A percentile compares a stretch with the other conserved stretches of the same genome.
phyloP scores from a whole-genome alignment of 2,797 vertebrate genomes.

The Alosa sapidissima region DNA sequence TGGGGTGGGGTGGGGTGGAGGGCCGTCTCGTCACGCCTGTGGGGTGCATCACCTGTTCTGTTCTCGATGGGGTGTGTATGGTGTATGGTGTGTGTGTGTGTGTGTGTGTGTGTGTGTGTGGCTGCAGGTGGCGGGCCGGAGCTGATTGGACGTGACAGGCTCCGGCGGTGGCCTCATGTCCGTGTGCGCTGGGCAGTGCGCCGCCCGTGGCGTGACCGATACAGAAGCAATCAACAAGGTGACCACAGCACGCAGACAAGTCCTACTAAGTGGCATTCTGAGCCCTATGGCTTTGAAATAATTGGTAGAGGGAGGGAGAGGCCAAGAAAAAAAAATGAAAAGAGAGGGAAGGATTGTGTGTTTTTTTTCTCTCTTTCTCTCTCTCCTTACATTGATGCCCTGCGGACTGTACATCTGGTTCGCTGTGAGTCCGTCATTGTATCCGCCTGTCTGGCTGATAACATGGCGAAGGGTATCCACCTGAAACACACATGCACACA shows the following conservation, averaged over 20 bases:
- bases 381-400: constrained; percentile 94
- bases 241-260: constrained; percentile 82
- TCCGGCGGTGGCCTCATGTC: constrained; percentile 72
- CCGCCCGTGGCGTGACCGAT: constrained; percentile 77
- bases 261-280: constrained; percentile 84
- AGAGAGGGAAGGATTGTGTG: constrained; percentile 37
- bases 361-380: constrained; percentile 19
- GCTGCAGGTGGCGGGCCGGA: constrained; percentile 84
- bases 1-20: constrained; percentile 54
- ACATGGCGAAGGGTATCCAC: constrained; percentile 99
- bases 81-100: constrained; percentile 43
- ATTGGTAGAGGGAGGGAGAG: constrained; percentile 80
- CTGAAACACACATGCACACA: constrained; percentile 73
- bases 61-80: constrained; percentile 54
- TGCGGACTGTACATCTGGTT: constrained; percentile 99
- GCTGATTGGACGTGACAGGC: constrained; percentile 86
- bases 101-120: constrained; percentile 52
- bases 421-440: constrained; percentile 98
- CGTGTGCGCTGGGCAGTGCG: constrained; percentile 63
- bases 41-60: constrained; percentile 85
- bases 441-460: constrained; percentile 99
- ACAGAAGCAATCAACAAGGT: constrained; percentile 83
- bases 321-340: constrained; percentile 43
- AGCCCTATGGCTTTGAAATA: constrained; percentile 91
- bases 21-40: constrained; percentile 37